Evolutionary conservation across 2,113 vertebrate genomes (phyloP).

Genomic region (Melanocharis versteri): DNA sequence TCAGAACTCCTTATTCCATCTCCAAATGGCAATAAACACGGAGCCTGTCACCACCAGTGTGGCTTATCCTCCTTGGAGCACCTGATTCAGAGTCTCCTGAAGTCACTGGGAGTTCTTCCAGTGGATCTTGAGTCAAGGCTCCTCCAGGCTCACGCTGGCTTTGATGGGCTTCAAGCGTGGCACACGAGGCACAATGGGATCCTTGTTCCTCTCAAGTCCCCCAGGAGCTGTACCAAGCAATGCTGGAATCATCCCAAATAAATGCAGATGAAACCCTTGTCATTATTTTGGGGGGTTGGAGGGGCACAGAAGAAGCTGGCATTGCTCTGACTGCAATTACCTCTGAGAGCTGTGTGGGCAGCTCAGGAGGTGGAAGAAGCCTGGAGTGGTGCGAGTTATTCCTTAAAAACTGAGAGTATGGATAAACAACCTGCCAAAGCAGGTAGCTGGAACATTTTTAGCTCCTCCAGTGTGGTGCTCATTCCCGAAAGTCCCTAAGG

Average conservation of each 20-base stretch:
- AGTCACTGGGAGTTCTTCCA: background rate
- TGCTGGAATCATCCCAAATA: background rate
- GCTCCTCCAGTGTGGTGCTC: background rate
- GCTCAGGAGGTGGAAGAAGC: background rate
- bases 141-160: background rate
- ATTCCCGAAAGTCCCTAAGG: background rate
- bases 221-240: background rate
- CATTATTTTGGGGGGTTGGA: background rate
- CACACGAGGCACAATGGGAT: background rate
- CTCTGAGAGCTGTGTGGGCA: background rate
- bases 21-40: background rate
- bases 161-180: background rate
- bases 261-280: background rate
- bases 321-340: background rate
- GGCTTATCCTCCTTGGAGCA: background rate
- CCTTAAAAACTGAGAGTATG: fast-evolving
- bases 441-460: background rate
- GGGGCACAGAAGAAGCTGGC: background rate
- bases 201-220: background rate
- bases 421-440: fast-evolving
- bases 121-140: background rate
- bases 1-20: background rate
- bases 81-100: background rate
- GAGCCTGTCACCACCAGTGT: background rate
- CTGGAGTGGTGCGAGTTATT: background rate